Evolutionary conservation across 2,113 vertebrate species (phyloP), one percentile per base, ranked within the genome.

Genomic region (Motacilla tschutschensis): DNA sequence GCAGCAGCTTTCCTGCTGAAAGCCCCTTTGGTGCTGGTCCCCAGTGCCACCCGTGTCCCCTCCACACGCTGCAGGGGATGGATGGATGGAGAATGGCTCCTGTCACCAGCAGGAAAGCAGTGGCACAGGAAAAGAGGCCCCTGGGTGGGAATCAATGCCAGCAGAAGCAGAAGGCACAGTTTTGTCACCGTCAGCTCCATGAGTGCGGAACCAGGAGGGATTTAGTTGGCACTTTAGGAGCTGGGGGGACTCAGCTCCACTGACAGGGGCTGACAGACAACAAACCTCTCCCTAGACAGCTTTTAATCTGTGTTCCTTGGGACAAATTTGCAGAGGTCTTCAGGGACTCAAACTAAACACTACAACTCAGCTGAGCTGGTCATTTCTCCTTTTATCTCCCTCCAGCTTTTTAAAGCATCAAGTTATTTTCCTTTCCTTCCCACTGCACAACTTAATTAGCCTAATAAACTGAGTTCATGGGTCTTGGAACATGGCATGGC

Each of bases 281-380:
- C 36, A 85, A 80, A 57, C 22, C 44, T 72, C 80, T 88, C 50
- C 66, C 31, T 9, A 71, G 44, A 10, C 62, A 81, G 72, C 70
- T 91, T 86, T 65, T 75, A 53, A 65, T 71, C 55, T 69, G 43
- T 64, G 48, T 33, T 83, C 71, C 71, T 83, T 38, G 35, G 51
- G 50, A 81, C 62, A 67, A 66, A 72, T 53, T 20, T 40, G 33
- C 40, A 91, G 60, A 80, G 20, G 57, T 66, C 83, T 80, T 80
- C 60, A 66, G 90, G 65, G 77, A 89, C 70, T 74, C 83, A 80
- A 85, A 87, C 36, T 55, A 80, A 94, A 91, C 65, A 92, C 79
- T 6, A 24, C 40, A 41, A 40, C 70, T 83, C 80, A 38, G 57
- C 73, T 41, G 25, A 87, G 80, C 48, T 67, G 40, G 48, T 55